Percentiles rank a stretch among this genome's conserved stretches.
Conservation (phyloP, 2,797 vertebrate species). For the Eulemur mongoz region DNA sequence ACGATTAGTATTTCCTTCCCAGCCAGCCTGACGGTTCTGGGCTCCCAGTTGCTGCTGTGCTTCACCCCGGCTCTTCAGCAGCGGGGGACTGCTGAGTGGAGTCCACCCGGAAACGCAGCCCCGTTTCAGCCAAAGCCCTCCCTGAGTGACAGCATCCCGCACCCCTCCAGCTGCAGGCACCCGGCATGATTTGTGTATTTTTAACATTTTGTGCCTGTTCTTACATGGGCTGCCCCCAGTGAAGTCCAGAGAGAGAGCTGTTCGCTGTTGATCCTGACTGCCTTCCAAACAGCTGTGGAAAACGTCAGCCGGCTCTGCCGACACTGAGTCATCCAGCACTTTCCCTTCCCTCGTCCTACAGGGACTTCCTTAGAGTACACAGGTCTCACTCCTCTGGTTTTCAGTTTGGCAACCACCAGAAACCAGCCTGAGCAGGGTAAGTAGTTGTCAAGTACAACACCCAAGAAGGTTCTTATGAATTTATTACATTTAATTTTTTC, state of each 20-base stretch:
- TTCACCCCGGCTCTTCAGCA: background rate
- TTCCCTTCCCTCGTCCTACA: too few species aligned
- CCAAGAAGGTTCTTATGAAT: background rate
- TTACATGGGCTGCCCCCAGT: background rate
- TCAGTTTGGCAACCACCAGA: background rate
- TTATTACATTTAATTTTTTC: background rate
- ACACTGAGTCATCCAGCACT: background rate
- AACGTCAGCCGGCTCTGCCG: background rate
- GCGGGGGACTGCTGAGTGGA: background rate
- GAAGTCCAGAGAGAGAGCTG: background rate
- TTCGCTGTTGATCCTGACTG: background rate
- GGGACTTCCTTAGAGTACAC: background rate
- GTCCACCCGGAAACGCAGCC: background rate
- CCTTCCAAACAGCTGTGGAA: background rate
- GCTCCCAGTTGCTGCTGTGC: background rate
- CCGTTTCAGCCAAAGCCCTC: background rate
- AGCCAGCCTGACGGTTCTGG: accelerated
- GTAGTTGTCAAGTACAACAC: background rate
- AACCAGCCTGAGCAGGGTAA: background rate
- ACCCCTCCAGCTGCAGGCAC: background rate
- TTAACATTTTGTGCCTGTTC: background rate
- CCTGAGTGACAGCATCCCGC: background rate
- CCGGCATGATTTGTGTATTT: background rate
- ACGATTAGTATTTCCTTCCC: background rate
- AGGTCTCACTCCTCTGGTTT: background rate